Conservation (phyloP, 1,140 invertebrate species). For the Eumeta japonica region DNA sequence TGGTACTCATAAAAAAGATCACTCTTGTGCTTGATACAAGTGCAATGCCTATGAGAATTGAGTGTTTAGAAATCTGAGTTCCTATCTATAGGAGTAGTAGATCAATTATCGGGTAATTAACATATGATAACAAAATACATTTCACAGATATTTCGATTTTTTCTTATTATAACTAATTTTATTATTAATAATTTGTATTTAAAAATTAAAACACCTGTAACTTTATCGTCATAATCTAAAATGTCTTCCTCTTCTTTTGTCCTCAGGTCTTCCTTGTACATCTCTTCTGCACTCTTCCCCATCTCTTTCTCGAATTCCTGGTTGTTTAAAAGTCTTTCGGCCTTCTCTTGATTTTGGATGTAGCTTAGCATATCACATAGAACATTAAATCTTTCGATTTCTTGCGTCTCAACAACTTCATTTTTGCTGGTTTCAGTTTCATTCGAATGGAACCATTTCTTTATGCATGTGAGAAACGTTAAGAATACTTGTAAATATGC, state of each 20-base stretch:
- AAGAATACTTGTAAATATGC: constrained; percentile 66
- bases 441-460: constrained; percentile 45
- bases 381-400: constrained; percentile 16
- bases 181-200: too few relatives aligned
- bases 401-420: neutral
- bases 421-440: neutral
- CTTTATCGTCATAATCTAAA: constrained; percentile 35
- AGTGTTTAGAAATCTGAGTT: too few relatives aligned
- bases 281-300: constrained; percentile 54
- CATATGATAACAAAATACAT: too few relatives aligned
- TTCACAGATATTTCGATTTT: too few relatives aligned
- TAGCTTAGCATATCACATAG: constrained; percentile 27
- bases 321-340: constrained; percentile 22
- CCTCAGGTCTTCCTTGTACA: constrained; percentile 57
- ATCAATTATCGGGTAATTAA: too few relatives aligned
- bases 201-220: constrained; percentile 28
- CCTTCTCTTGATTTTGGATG: constrained; percentile 20
- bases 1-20: too few relatives aligned
- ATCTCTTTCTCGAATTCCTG: constrained; percentile 34
- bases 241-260: constrained; percentile 30
- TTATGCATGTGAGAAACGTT: constrained; percentile 61
- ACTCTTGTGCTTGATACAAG: too few relatives aligned
- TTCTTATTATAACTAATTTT: too few relatives aligned
- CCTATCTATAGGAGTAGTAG: too few relatives aligned
- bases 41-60: too few relatives aligned